A percentile compares a stretch with the other conserved stretches of the same genome.
Conservation (phyloP, 2,113 vertebrate genomes). For the Motacilla tschutschensis region DNA sequence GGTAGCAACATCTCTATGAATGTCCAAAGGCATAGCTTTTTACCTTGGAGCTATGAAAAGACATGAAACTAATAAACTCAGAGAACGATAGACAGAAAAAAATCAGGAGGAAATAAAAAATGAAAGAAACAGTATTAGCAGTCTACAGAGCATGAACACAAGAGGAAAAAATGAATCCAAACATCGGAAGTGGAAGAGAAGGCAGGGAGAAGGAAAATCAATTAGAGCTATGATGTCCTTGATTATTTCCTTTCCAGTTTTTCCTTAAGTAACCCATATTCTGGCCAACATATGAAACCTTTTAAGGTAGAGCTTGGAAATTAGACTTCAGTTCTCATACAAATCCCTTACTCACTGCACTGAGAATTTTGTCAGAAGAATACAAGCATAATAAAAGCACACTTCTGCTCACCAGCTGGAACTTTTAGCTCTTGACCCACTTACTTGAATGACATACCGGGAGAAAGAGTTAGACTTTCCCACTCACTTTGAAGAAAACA, state of each 20-base stretch:
- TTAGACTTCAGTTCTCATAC: not conserved
- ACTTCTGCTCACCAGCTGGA: not conserved
- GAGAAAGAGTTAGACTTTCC: not conserved
- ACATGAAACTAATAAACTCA: not conserved
- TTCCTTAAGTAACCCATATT: not conserved
- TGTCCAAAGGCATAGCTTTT: not conserved
- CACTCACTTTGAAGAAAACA: not conserved
- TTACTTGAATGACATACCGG: not conserved
- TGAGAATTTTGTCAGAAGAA: not conserved
- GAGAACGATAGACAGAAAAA: not conserved
- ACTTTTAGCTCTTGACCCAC: not conserved
- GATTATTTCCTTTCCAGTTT: not conserved
- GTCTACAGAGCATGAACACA: accelerated
- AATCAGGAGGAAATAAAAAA: not conserved
- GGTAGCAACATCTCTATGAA: not conserved
- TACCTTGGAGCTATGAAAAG: not conserved
- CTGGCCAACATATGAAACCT: not conserved
- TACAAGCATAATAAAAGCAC: not conserved
- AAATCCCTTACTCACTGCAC: not conserved
- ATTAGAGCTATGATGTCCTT: not conserved
- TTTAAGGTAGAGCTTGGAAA: not conserved
- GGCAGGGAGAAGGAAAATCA: not conserved
- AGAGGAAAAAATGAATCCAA: not conserved
- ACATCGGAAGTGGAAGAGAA: not conserved
- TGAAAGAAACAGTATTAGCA: not conserved